These are phyloP conservation scores for Branchipolynoe longqiensis DNA, from an alignment of 2,888 invertebrate genomes.

Conservation along the genomic window DNA sequence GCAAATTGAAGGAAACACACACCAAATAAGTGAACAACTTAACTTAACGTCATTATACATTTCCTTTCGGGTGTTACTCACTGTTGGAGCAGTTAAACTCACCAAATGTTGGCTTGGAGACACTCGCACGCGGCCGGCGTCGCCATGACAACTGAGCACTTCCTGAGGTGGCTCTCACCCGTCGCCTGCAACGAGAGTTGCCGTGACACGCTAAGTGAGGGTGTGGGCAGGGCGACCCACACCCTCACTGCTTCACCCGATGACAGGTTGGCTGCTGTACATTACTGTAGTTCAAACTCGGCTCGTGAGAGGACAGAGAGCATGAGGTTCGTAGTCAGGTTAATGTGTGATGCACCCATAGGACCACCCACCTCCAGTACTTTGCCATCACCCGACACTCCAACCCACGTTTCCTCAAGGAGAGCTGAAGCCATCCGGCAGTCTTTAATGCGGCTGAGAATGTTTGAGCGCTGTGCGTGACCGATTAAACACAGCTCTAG, in stretches of 20 bases:
- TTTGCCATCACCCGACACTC: no score
- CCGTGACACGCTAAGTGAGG: background rate
- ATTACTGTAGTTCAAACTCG: background rate
- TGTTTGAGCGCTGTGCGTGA: no score
- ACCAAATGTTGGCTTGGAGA: slow-evolving; percentile 37
- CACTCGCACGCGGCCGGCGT: slow-evolving; percentile 32
- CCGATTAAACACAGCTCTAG: no score
- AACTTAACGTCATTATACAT: no score
- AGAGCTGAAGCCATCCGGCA: no score
- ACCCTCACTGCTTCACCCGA: background rate
- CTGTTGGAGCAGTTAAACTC: background rate
- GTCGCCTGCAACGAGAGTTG: slow-evolving; percentile 10
- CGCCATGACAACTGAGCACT: background rate
- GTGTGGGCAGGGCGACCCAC: no score
- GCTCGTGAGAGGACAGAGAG: background rate
- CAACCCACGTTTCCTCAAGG: no score
- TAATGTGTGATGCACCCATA: no score
- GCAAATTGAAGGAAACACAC: no score
- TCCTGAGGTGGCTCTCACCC: background rate
- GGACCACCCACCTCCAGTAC: no score
- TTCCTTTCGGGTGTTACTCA: background rate
- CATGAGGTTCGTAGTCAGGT: no score
- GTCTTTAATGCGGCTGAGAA: no score
- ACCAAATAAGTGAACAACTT: background rate
- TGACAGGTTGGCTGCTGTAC: background rate